Conservation (phyloP, 2,113 vertebrate genomes). For the Labeo rohita region DNA sequence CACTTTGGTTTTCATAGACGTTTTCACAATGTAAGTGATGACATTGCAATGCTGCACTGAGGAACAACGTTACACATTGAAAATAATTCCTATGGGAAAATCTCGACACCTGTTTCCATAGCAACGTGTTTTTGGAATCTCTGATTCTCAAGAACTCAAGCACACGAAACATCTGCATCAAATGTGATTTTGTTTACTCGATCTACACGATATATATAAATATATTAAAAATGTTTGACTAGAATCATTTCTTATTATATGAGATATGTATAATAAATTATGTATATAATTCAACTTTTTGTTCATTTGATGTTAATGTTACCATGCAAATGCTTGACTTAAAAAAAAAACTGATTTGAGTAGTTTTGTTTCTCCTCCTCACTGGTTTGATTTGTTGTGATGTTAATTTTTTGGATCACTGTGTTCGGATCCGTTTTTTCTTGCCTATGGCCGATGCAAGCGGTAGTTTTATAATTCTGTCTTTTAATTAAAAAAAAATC, state of each 20-base stretch:
- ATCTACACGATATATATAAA: constrained; percentile 12
- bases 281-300: constrained; percentile 85
- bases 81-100: constrained; percentile 31
- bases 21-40: constrained; percentile 75
- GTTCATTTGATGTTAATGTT: constrained; percentile 88
- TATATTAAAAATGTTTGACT: constrained; percentile 71
- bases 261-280: constrained; percentile 75
- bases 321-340: constrained; percentile 85
- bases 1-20: constrained; percentile 64
- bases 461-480: constrained; percentile 59
- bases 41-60: constrained; percentile 78
- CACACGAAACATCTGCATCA: constrained; percentile 91
- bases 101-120: constrained; percentile 82
- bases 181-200: constrained; percentile 85
- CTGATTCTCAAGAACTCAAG: constrained; percentile 92
- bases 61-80: constrained; percentile 62
- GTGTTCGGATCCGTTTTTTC: constrained; percentile 45
- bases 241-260: constrained; percentile 84
- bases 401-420: constrained; percentile 50
- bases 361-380: constrained; percentile 72
- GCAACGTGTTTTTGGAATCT: constrained; percentile 82
- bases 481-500: not conserved
- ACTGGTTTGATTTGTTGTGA: constrained; percentile 71
- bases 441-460: constrained; percentile 56
- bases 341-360: constrained; percentile 86